Evolutionary conservation across 1,140 invertebrate genomes (phyloP).

Genomic region (Papilio polyxenes): DNA sequence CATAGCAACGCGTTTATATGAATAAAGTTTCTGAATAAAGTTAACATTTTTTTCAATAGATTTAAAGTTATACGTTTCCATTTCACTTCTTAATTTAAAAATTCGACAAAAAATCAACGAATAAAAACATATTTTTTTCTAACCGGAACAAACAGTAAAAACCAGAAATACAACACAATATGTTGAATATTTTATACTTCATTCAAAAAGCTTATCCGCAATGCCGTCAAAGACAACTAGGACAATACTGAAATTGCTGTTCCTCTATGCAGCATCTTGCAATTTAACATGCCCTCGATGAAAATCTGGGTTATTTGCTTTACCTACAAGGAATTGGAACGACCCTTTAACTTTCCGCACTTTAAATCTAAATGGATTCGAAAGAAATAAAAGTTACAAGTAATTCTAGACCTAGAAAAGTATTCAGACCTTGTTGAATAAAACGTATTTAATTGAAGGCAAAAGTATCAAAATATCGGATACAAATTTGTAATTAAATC

Average conservation of each 20-base stretch:
- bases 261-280: not conserved
- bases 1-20: not conserved
- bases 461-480: too few species aligned
- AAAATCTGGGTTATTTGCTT: slow-evolving; percentile 7
- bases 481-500: too few species aligned
- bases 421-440: too few species aligned
- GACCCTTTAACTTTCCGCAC: not conserved
- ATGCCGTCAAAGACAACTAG: slow-evolving; percentile 3
- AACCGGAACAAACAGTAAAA: not conserved
- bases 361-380: not conserved
- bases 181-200: slow-evolving; percentile 7
- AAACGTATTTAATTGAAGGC: too few species aligned
- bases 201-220: slow-evolving; percentile 12
- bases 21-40: not conserved
- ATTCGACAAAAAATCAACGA: not conserved
- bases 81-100: not conserved
- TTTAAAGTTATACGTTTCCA: not conserved
- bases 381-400: too few species aligned
- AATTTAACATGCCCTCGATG: slow-evolving; percentile 1
- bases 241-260: not conserved
- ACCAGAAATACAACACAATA: not conserved
- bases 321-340: not conserved
- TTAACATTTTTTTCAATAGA: not conserved
- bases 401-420: too few species aligned
- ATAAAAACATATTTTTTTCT: not conserved